phyloP scores from a whole-genome alignment of 2,888 invertebrate species.

The Platynereis dumerilii region DNA sequence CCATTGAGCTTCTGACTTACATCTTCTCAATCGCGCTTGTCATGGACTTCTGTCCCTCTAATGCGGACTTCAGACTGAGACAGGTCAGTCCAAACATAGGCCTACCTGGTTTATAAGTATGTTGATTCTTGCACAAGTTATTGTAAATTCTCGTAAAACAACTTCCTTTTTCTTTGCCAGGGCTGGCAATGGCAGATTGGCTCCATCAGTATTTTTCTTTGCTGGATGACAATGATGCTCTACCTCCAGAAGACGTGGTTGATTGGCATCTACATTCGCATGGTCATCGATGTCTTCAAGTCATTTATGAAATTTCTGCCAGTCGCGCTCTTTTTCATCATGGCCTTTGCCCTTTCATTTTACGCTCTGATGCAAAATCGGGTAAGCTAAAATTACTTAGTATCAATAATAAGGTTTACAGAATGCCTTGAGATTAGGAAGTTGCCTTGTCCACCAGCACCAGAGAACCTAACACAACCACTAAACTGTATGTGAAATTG shows the following conservation, averaged over 20 bases:
- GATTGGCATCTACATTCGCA: slow-evolving; percentile 62
- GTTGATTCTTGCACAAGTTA: no score
- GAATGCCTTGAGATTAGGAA: no score
- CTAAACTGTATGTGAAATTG: no score
- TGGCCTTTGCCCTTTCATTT: slow-evolving; percentile 53
- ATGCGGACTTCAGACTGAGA: no score
- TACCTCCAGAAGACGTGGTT: slow-evolving; percentile 58
- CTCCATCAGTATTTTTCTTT: not conserved
- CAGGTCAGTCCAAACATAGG: no score
- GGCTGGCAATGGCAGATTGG: slow-evolving; percentile 15
- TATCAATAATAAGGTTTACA: slow-evolving; percentile 37
- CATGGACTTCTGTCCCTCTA: slow-evolving; percentile 53
- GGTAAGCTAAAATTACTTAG: no score
- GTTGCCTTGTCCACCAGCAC: no score
- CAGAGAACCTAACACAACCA: no score
- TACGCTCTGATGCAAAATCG: slow-evolving; percentile 50
- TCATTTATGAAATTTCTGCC: slow-evolving; percentile 59
- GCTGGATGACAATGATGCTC: slow-evolving; percentile 56
- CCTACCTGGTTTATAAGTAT: no score
- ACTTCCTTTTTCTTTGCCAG: not conserved
- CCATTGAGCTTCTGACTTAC: slow-evolving; percentile 66
- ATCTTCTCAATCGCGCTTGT: slow-evolving; percentile 64
- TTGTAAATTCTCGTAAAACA: no score
- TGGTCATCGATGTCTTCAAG: slow-evolving; percentile 60
- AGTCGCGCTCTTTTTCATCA: slow-evolving; percentile 56